A percentile compares a stretch with the other conserved stretches of the same genome.
Conservation (phyloP, 2,888 invertebrate species). For the Microdon myrmicae region DNA sequence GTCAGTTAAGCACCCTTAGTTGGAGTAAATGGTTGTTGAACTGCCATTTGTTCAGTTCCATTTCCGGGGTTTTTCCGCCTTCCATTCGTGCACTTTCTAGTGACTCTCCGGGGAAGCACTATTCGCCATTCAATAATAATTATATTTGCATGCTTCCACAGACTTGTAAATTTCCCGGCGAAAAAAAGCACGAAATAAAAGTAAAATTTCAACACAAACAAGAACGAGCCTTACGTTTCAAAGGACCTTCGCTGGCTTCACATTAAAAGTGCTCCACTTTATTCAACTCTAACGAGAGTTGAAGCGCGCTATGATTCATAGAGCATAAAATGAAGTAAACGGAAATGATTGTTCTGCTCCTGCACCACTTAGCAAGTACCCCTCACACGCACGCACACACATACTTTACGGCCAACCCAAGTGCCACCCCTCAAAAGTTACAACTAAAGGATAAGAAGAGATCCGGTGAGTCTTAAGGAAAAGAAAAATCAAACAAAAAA, state of each 20-base stretch:
- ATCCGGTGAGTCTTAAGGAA: too few species aligned
- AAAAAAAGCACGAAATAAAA: slow-evolving; percentile 5
- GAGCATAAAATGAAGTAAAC: slow-evolving; percentile 17
- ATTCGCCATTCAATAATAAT: slow-evolving; percentile 40
- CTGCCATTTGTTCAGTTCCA: slow-evolving; percentile 26
- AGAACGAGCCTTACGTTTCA: slow-evolving; percentile 9
- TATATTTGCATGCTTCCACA: slow-evolving; percentile 45
- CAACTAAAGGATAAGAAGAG: not conserved
- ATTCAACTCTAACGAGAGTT: slow-evolving; percentile 33
- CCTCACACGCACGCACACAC: slow-evolving; percentile 12
- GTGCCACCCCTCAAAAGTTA: slow-evolving; percentile 10
- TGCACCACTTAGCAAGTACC: too few species aligned
- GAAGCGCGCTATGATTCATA: slow-evolving; percentile 19
- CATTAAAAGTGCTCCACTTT: slow-evolving; percentile 42
- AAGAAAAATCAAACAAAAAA: slow-evolving; percentile 11
- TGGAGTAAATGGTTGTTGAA: slow-evolving; percentile 49
- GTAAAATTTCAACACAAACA: not conserved
- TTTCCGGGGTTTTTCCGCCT: too few species aligned
- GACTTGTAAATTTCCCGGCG: slow-evolving; percentile 18
- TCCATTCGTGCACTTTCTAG: not conserved
- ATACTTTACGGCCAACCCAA: slow-evolving; percentile 30
- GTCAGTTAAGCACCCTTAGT: slow-evolving; percentile 29
- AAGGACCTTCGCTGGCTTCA: slow-evolving; percentile 39
- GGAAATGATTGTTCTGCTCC: slow-evolving; percentile 50
- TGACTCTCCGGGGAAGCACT: slow-evolving; percentile 4